phyloP scores from a whole-genome alignment of 2,797 vertebrate species.

The Tympanoctomys barrerae region DNA sequence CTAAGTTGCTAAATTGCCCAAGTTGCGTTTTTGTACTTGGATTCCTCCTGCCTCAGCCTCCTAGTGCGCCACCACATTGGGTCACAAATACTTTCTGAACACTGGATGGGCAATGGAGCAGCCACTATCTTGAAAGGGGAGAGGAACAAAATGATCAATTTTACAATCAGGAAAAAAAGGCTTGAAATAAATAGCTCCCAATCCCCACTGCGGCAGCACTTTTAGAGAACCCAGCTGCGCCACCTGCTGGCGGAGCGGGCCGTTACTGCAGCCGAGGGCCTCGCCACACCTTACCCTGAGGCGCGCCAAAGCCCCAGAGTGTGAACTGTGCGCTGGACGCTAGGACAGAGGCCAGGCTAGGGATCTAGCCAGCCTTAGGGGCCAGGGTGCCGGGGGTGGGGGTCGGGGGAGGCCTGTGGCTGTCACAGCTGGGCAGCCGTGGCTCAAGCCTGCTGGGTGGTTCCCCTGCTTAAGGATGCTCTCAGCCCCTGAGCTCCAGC shows the following conservation, averaged over 20 bases:
- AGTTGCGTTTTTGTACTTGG: neutral
- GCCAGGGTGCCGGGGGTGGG: neutral
- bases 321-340: neutral
- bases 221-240: neutral
- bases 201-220: neutral
- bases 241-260: neutral
- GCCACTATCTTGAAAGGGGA: neutral
- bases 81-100: neutral
- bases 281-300: neutral
- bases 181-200: neutral
- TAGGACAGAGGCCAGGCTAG: neutral
- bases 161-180: neutral
- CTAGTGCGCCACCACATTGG: neutral
- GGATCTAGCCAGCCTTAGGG: neutral
- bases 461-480: too few species aligned
- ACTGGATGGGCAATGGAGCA: neutral
- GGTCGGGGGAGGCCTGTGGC: neutral
- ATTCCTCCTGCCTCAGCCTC: neutral
- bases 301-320: neutral
- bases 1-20: neutral
- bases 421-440: neutral
- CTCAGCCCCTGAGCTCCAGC: neutral
- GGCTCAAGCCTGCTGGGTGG: neutral
- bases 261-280: neutral
- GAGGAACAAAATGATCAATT: neutral